phyloP scores from a whole-genome alignment of 2,888 invertebrate species.

The Lycophotia porphyrea region DNA sequence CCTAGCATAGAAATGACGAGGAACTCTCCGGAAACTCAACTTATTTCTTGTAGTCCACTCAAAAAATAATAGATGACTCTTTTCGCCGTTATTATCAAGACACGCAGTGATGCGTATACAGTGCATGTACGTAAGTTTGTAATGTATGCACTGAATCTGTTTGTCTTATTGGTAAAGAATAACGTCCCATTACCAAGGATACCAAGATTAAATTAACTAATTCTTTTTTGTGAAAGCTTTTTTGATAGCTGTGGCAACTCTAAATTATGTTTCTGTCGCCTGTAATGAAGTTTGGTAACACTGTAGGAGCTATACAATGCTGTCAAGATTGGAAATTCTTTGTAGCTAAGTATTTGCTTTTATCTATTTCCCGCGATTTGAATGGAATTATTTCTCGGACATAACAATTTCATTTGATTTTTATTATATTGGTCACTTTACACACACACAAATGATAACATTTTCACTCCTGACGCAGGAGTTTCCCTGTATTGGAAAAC shows the following conservation, averaged over 20 bases:
- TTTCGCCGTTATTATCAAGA: neutral
- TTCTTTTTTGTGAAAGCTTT: neutral
- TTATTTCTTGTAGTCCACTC: neutral
- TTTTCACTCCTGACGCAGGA: neutral
- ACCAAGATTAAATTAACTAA: no score
- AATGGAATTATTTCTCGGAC: neutral
- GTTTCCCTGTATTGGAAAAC: neutral
- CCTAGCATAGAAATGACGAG: neutral
- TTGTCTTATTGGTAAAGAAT: neutral
- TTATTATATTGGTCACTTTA: neutral
- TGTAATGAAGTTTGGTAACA: neutral
- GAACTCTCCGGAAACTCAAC: neutral
- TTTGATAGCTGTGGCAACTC: neutral
- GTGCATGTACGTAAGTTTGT: neutral
- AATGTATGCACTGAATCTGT: neutral
- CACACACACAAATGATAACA: neutral
- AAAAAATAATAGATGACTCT: conserved; percentile 41
- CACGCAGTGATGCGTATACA: neutral
- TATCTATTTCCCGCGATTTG: neutral
- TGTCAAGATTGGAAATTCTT: neutral
- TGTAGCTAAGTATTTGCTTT: neutral
- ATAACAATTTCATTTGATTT: neutral
- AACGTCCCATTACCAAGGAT: neutral
- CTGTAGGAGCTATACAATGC: neutral
- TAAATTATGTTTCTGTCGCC: neutral